Evolutionary conservation across 2,888 invertebrate species (phyloP).

Genomic region (Habrosyne pyritoides): DNA sequence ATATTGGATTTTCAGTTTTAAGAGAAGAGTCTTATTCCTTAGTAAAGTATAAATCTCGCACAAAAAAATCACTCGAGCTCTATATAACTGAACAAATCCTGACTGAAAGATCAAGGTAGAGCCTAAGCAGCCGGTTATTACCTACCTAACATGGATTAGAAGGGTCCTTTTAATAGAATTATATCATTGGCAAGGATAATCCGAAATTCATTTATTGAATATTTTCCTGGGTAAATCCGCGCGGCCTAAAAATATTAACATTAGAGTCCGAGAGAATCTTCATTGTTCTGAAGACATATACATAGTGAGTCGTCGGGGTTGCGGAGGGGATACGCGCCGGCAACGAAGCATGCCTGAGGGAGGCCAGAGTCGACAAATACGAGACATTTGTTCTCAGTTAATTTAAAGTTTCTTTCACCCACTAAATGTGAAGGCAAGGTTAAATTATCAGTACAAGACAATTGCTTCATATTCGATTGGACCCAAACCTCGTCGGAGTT

Average conservation of each 20-base stretch:
- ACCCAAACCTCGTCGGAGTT: background rate
- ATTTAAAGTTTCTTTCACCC: background rate
- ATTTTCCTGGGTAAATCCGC: conserved; percentile 10
- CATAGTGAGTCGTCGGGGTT: conserved; percentile 35
- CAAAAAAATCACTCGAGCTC: no score
- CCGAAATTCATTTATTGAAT: no score
- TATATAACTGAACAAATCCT: no score
- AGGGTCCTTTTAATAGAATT: no score
- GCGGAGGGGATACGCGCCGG: conserved; percentile 19
- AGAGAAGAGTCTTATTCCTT: no score
- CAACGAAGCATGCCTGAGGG: conserved; percentile 31
- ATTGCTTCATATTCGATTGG: no score
- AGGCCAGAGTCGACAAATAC: conserved; percentile 4
- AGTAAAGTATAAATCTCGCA: no score
- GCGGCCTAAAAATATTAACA: conserved; percentile 17
- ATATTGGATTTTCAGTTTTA: no score
- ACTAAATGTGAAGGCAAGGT: background rate
- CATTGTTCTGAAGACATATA: conserved; percentile 33
- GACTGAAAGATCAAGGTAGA: no score
- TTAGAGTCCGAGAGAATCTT: conserved; percentile 28
- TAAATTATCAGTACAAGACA: background rate
- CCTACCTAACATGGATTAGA: no score
- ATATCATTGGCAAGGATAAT: no score
- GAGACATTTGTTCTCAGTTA: background rate
- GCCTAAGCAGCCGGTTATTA: no score